A percentile compares a stretch with the other conserved stretches of the same genome.
These are phyloP conservation scores for Oncorhynchus kisutch DNA, from an alignment of 2,113 vertebrate genomes.

Conservation along the genomic window DNA sequence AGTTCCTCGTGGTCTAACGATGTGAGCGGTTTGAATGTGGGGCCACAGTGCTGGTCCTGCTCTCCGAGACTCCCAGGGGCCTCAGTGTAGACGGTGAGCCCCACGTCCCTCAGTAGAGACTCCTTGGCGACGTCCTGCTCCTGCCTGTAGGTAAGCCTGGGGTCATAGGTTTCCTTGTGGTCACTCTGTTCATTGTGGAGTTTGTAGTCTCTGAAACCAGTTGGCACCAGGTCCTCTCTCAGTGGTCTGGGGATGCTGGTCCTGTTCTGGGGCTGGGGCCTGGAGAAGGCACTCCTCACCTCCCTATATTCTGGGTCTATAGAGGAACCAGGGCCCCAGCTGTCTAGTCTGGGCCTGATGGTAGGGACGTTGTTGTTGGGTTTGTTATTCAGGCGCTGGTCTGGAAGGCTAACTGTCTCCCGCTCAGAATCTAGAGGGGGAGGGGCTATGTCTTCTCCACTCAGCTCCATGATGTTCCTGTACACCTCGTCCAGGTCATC, in stretches of 20 bases:
- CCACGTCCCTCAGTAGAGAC: constrained; percentile 71
- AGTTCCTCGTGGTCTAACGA: constrained; percentile 54
- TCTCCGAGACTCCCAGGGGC: constrained; percentile 54
- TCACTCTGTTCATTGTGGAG: constrained; percentile 38
- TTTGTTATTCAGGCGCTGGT: constrained; percentile 58
- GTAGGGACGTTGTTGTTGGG: constrained; percentile 41
- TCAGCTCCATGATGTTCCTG: constrained; percentile 46
- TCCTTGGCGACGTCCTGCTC: constrained; percentile 76
- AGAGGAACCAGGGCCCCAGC: constrained; percentile 61
- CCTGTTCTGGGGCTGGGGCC: constrained; percentile 20
- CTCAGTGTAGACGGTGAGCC: constrained; percentile 74
- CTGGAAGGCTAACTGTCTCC: constrained; percentile 56
- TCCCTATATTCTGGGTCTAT: constrained; percentile 35
- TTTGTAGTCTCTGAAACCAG: constrained; percentile 27
- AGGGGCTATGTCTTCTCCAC: constrained; percentile 15
- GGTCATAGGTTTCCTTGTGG: neutral
- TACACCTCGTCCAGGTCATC: constrained; percentile 51
- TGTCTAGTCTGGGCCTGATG: constrained; percentile 71
- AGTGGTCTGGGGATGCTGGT: constrained; percentile 36
- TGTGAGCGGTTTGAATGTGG: constrained; percentile 19
- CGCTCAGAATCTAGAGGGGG: constrained; percentile 46
- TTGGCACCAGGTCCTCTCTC: constrained; percentile 34
- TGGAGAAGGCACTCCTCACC: constrained; percentile 39
- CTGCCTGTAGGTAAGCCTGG: constrained; percentile 47
- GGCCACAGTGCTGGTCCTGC: neutral